Base-by-base conservation (phyloP, 2,113 vertebrate species). In the Glaucomys volans region DNA sequence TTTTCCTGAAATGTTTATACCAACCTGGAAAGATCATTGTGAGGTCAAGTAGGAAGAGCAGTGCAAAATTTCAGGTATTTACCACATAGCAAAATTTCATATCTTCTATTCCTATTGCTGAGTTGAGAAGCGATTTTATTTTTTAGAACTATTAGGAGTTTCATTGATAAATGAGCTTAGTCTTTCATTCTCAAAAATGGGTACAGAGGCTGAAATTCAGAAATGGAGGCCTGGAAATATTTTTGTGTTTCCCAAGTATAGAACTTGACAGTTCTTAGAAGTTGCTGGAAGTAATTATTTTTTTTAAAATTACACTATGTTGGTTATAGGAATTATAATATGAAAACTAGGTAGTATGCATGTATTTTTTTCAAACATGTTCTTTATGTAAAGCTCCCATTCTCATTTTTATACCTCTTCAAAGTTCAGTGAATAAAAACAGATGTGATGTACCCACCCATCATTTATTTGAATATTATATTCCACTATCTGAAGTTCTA, bases 51-150 rank as follows among this genome's bases (percentile, higher is more conserved):
- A 40, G 83, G 42, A 82, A 40, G n/a, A 67, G 91, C 10, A 14
- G 82, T 54, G 8, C 24, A 75, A 96, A 93, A 86, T 3, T 92
- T 47, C 13, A 77, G 54, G 24, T 28, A 62, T 28, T 62, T 7
- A 62, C 24, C 24, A 62, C 26, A 62, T 62, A 26, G 8, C 18
- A 79, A 96, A 94, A 86, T 3, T 92, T 47, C 13, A 77, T 81
- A 85, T 74, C 12, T 64, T 26, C 5, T 75, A 82, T 82, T 86
- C 26, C 54, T 90, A 88, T 26, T 66, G 30, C 12, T 82, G 59
- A 88, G 26, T 54, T 87, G 42, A 90, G 12, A 57, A 54, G 64
- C 1, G 95, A 94, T 93, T 71, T 50, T 77, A 77, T 37, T 79
- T 74, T 71, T 79, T 80, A 67, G 18, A 74, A 89, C 11, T 75